phyloP scores from a whole-genome alignment of 2,888 invertebrate species.

The Idaea biselata region DNA sequence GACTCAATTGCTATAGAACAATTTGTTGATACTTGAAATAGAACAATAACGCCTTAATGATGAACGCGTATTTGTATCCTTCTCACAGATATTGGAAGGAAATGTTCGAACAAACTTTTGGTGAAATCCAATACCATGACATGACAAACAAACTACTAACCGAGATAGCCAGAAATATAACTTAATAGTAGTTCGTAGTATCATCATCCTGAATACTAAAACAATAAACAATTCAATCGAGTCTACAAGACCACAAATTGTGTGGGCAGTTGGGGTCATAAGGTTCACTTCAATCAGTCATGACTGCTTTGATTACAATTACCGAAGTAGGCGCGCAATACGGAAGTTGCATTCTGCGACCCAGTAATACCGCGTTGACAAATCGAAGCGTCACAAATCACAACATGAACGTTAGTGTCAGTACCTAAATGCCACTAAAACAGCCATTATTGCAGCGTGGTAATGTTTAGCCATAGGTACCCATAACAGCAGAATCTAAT shows the following conservation, averaged over 20 bases:
- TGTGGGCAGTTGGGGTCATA: slow-evolving; percentile 8
- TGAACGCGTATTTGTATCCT: background rate
- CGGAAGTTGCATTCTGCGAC: slow-evolving; percentile 40
- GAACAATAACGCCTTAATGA: background rate
- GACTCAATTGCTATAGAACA: background rate
- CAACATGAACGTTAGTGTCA: slow-evolving; percentile 14
- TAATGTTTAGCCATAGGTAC: slow-evolving; percentile 16
- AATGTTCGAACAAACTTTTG: background rate
- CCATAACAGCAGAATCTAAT: slow-evolving; percentile 12
- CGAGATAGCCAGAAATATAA: background rate
- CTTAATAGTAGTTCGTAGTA: slow-evolving; percentile 9
- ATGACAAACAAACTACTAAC: background rate
- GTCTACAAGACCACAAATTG: slow-evolving; percentile 10
- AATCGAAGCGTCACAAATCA: slow-evolving; percentile 34
- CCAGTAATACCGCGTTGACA: slow-evolving; percentile 41
- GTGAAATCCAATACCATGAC: background rate
- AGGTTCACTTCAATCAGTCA: slow-evolving; percentile 16
- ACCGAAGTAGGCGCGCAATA: slow-evolving; percentile 45
- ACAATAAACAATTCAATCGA: background rate
- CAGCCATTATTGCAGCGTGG: background rate
- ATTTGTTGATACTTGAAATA: background rate
- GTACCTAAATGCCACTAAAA: background rate
- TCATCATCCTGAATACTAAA: background rate
- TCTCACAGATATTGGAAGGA: background rate
- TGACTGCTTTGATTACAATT: slow-evolving; percentile 34